Percentiles rank a stretch among this genome's conserved stretches.
phyloP scores from a whole-genome alignment of 2,113 vertebrate genomes.

The Alectura lathami region DNA sequence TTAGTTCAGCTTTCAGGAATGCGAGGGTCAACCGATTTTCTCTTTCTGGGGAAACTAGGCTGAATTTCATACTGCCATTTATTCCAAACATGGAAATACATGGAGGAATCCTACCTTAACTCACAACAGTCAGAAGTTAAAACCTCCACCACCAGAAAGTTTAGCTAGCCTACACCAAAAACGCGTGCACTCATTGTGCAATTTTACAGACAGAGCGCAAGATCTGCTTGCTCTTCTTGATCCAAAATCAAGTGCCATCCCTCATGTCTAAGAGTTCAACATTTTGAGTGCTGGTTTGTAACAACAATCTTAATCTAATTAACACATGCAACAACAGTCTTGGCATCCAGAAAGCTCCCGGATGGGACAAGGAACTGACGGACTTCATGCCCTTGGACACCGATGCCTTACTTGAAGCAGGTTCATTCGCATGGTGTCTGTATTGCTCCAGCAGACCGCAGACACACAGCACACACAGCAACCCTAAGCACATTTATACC shows the following conservation, averaged over 20 bases:
- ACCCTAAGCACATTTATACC: background rate
- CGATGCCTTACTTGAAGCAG: background rate
- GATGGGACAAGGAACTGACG: background rate
- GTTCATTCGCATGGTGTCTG: background rate
- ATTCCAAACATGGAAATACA: conserved; percentile 70
- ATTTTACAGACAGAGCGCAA: background rate
- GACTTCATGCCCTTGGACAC: fast-evolving
- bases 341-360: conserved; percentile 4
- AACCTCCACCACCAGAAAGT: background rate
- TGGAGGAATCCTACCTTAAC: conserved; percentile 18
- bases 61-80: conserved; percentile 72
- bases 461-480: background rate
- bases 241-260: background rate
- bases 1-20: conserved; percentile 83
- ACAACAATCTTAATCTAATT: conserved; percentile 67
- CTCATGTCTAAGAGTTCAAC: background rate
- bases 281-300: conserved; percentile 70
- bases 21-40: conserved; percentile 77
- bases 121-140: conserved; percentile 25
- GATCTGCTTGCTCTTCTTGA: background rate
- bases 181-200: background rate
- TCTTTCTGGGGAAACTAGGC: conserved; percentile 70
- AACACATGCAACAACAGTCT: conserved; percentile 41
- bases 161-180: background rate
- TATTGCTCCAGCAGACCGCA: background rate